Base-by-base conservation (phyloP, 2,888 invertebrate genomes). In the Caenorhabditis zanzibari region DNA sequence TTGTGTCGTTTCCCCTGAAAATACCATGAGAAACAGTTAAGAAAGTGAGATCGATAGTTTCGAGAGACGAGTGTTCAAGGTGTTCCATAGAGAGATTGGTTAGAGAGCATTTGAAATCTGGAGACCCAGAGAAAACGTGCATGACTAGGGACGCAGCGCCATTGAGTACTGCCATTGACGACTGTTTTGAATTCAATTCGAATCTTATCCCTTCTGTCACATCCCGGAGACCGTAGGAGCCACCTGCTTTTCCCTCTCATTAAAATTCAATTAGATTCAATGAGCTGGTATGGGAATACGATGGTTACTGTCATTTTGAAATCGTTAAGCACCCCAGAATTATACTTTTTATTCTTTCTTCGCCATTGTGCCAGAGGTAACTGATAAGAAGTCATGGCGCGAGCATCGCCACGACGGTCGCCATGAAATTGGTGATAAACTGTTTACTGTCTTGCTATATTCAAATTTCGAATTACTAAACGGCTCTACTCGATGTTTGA, bases 141-240 rank as follows among this genome's bases (percentile, higher is more conserved):
- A 61, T 61, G 49, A 63, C 52, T 14, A 54, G 26, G 75, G 75
- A 56, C 75, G 75, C 66, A 14, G 75, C 75, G 75, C 75, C 75
- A 61, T 52, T 54, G 14, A 59, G 59, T 66, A 68, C 49, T 77
- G 66, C 75, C 75, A 75, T 64, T 64, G 49, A 28, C 59, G 61
- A 61, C 61, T 4, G 19, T 19, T 6, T 49, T 32, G 44, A 38
- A 44, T 47, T 47, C 47, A 32, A 24, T 24, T 58, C 32, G 7
- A 61, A 12, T 22, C 32, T n/a, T 68, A 35, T 41, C 44, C 72
- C 19, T 47, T 59, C 59, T 68, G 52, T 38, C 68, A 47, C n/a
- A n/a, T 71, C 54, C 6, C 4, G 44, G 14, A 28, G 28, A n/a
- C 12, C 22, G 54, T 38, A 9, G 10, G 22, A 52, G 32, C 66